Percentiles rank a stretch among this genome's conserved stretches.
Evolutionary conservation across 2,113 vertebrate genomes (phyloP).

Genomic region (Danio rerio): DNA sequence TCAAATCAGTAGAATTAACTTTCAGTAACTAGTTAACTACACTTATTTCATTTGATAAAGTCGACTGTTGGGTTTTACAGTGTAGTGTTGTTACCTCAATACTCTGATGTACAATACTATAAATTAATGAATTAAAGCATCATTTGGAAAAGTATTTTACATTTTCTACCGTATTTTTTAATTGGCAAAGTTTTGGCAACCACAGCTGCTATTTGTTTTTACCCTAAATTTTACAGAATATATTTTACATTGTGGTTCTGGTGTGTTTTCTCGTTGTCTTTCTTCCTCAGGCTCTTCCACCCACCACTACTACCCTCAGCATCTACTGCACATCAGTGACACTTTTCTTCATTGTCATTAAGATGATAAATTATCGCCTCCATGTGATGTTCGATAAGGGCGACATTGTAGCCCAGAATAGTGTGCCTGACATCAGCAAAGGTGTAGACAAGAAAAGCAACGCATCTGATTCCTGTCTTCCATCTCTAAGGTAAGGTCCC

Average conservation of each 20-base stretch:
- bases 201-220: no score
- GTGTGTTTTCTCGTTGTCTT: neutral
- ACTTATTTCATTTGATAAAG: no score
- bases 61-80: no score
- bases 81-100: no score
- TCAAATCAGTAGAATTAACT: no score
- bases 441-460: conserved; percentile 76
- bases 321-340: conserved; percentile 92
- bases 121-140: no score
- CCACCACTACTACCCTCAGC: conserved; percentile 84
- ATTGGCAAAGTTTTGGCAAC: no score
- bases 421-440: conserved; percentile 78
- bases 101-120: no score
- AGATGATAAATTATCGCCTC: conserved; percentile 90
- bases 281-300: conserved; percentile 85
- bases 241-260: neutral
- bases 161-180: no score
- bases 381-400: conserved; percentile 95
- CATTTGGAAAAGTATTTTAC: no score
- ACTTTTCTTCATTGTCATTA: conserved; percentile 89
- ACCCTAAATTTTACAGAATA: no score
- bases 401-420: conserved; percentile 80
- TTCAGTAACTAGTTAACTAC: no score
- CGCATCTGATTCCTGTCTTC: conserved; percentile 72
- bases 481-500: conserved; percentile 76